Evolutionary conservation across 1,140 invertebrate species (phyloP).

Genomic region (Scaptomyza montana): DNA sequence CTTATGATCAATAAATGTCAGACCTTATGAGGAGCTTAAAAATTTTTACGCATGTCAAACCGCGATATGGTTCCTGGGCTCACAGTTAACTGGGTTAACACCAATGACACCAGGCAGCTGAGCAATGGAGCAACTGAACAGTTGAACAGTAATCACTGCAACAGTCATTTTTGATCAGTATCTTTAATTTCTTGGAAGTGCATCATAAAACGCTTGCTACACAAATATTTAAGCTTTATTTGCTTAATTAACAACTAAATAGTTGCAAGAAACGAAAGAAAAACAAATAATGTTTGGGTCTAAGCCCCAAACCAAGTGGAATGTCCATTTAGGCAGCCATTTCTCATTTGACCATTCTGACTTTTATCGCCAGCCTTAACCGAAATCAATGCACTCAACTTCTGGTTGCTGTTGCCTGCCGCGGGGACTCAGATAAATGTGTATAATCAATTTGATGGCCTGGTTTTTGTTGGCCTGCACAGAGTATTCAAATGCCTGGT

Average conservation of each 20-base stretch:
- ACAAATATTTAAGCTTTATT: slow-evolving; percentile 67
- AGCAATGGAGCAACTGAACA: too few relatives aligned
- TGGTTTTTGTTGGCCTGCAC: slow-evolving; percentile 10
- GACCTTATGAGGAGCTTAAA: slow-evolving; percentile 48
- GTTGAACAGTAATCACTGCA: slow-evolving; percentile 3
- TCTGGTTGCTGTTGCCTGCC: slow-evolving; percentile 2
- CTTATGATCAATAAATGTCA: slow-evolving; percentile 82
- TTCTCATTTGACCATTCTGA: slow-evolving; percentile 55
- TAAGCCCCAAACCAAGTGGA: slow-evolving; percentile 9
- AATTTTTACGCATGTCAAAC: slow-evolving; percentile 22
- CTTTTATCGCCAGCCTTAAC: slow-evolving; percentile 70
- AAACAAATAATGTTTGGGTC: not conserved
- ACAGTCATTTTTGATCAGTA: slow-evolving; percentile 11
- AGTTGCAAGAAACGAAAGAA: slow-evolving; percentile 43
- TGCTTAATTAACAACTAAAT: slow-evolving; percentile 80
- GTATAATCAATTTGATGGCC: slow-evolving; percentile 80
- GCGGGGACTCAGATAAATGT: slow-evolving; percentile 67
- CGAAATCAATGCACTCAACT: slow-evolving; percentile 70
- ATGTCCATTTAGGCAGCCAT: slow-evolving; percentile 53
- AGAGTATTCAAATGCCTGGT: slow-evolving; percentile 43
- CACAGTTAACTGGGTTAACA: slow-evolving; percentile 66
- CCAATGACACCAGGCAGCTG: not conserved
- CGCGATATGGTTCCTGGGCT: slow-evolving; percentile 19
- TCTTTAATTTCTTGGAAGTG: slow-evolving; percentile 55
- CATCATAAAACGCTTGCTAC: slow-evolving; percentile 44